These are phyloP conservation scores for Cisticola juncidis DNA, from an alignment of 2,113 vertebrate species.

Conservation along the genomic window DNA sequence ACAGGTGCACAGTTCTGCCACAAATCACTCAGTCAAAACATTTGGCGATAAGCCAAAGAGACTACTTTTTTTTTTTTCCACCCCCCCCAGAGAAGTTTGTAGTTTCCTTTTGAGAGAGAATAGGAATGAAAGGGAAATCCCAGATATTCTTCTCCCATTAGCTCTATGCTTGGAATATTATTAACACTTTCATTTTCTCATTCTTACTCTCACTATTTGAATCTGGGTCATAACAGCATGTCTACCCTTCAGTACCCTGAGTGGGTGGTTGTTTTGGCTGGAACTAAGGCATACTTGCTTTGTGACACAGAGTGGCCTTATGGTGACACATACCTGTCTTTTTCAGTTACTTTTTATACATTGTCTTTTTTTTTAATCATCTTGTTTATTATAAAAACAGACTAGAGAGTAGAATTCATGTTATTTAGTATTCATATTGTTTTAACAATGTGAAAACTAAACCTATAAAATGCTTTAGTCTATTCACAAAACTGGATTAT, in stretches of 20 bases:
- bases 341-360: not conserved
- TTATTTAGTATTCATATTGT: not conserved
- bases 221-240: slow-evolving; percentile 72
- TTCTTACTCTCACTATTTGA: slow-evolving; percentile 39
- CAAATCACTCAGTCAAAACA: not conserved
- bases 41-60: not conserved
- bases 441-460: not conserved
- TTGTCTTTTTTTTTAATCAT: not conserved
- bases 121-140: slow-evolving; percentile 20
- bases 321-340: slow-evolving; percentile 54
- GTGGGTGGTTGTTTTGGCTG: slow-evolving; percentile 66
- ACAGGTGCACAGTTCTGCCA: not conserved
- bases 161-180: slow-evolving; percentile 51
- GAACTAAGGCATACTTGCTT: not conserved
- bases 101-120: not conserved
- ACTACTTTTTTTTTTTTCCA: not conserved
- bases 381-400: not conserved
- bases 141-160: slow-evolving; percentile 38
- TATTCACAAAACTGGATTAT: not conserved
- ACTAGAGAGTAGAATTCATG: not conserved
- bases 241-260: slow-evolving; percentile 36
- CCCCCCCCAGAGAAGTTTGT: not conserved
- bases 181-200: slow-evolving; percentile 72
- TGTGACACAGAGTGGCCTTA: slow-evolving; percentile 55
- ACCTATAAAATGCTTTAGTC: not conserved